Percentiles rank a stretch among this genome's conserved stretches.
Evolutionary conservation across 2,888 invertebrate genomes (phyloP).

Genomic region (Oxyscelio sp.): DNA sequence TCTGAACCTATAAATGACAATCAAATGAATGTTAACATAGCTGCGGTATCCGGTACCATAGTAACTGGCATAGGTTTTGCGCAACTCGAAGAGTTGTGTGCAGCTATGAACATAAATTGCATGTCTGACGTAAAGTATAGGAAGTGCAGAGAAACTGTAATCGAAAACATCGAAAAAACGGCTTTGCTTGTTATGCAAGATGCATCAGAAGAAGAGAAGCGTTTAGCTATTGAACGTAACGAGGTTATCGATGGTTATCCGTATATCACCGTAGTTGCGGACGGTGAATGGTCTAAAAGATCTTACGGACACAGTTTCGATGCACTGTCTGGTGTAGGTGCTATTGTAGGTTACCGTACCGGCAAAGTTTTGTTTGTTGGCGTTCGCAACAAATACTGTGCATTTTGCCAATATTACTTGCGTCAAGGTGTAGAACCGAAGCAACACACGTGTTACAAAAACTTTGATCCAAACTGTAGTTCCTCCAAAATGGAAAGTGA

Average conservation of each 20-base stretch:
- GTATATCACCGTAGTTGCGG: too few relatives aligned
- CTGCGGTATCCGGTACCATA: conserved; percentile 29
- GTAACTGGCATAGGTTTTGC: conserved; percentile 32
- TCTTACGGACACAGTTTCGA: too few relatives aligned
- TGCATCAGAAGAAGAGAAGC: conserved; percentile 51
- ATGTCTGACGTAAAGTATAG: conserved; percentile 5
- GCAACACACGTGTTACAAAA: conserved; percentile 78
- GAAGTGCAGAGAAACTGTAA: conserved; percentile 21
- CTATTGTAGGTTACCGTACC: too few relatives aligned
- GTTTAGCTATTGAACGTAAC: conserved; percentile 50
- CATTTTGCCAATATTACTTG: conserved; percentile 17
- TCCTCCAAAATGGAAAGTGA: conserved; percentile 54
- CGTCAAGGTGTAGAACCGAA: conserved; percentile 44
- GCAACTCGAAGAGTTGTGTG: conserved; percentile 36
- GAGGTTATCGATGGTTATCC: conserved; percentile 49
- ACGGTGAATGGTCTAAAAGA: too few relatives aligned
- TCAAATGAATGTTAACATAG: neutral
- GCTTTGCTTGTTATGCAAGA: conserved; percentile 46
- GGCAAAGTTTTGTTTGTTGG: too few relatives aligned
- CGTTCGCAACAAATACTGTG: too few relatives aligned
- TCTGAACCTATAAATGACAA: conserved; percentile 20
- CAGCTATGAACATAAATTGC: conserved; percentile 21
- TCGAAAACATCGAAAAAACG: neutral
- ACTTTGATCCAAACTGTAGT: conserved; percentile 58
- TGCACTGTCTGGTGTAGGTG: conserved; percentile 11